These are phyloP conservation scores for Microplitis mediator DNA, from an alignment of 1,140 invertebrate species.

Conservation along the genomic window DNA sequence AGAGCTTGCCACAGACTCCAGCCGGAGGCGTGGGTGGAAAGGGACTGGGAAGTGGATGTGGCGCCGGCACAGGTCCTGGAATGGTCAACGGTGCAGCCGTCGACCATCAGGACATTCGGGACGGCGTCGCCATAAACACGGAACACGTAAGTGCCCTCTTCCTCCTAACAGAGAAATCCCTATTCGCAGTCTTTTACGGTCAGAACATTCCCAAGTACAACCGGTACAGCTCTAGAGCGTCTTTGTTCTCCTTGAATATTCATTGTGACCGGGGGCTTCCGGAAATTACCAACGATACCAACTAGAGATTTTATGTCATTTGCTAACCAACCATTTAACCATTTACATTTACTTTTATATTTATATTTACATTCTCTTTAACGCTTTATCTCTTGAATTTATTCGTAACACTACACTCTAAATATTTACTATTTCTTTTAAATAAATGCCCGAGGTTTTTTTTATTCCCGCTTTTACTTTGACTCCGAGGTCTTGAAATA, in stretches of 20 bases:
- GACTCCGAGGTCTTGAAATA: no score
- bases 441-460: no score
- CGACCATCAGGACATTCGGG: constrained; percentile 54
- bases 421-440: no score
- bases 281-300: constrained; percentile 1
- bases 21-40: constrained; percentile 56
- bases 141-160: constrained; percentile 53
- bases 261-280: neutral
- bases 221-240: no score
- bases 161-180: neutral
- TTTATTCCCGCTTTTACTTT: no score
- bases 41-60: constrained; percentile 43
- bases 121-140: constrained; percentile 51
- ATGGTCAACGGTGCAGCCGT: constrained; percentile 54
- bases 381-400: neutral
- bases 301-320: neutral
- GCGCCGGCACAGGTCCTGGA: constrained; percentile 41
- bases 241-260: constrained; percentile 13
- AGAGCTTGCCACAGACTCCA: constrained; percentile 65
- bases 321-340: neutral
- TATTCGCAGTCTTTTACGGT: neutral
- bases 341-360: neutral
- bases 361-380: neutral
- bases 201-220: neutral
- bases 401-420: neutral